Base-by-base conservation (phyloP, 1,140 invertebrate species). In the Chironomus striatipennis region DNA sequence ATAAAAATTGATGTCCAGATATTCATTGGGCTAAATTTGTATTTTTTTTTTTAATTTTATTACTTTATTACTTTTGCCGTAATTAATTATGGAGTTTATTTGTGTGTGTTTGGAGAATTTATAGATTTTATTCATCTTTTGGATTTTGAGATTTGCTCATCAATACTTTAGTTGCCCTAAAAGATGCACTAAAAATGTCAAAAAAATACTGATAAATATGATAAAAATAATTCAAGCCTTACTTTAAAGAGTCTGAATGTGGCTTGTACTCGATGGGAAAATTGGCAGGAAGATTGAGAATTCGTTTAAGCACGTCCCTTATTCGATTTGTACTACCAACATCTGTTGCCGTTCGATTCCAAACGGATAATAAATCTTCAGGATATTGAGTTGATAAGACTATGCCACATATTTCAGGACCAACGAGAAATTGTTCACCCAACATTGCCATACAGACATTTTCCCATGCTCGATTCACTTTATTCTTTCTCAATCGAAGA, bases 391-490 rank as follows among this genome's bases (percentile, higher is more conserved):
- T 91, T 73, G 96, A 98, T 77, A 99, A 90, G 73, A 99, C 97
- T 76, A 96, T 93, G 2, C 97, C 98, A 86, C 97, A 99, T 77
- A 99, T 97, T 86, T 99, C 98, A 77, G 97, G 93, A 8, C 97
- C 97, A 34, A 99, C 97, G 89, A 98, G 94, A 87, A 99, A 99
- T 86, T 99, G 97, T 85, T 99, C 97, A 12, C 96, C 95, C 77
- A 96, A 85, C 91, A 99, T 97, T 74, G 98, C 97, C 85, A 99
- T 89, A 78, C 98, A 93, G 42, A 99, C 86, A 86, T 99, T 98
- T 85, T 99, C 98, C 97, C 97, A 99, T 81, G 96, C 97, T 73
- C 96, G 88, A 47, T 94, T 95, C 21, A 96, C 95, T 81, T 98
- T 87, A 75, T 96, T 94, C 87, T 98, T 98, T 79, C 93, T 90